These are phyloP conservation scores for Pangasius macronema DNA, from an alignment of 2,797 vertebrate genomes.

Conservation along the genomic window DNA sequence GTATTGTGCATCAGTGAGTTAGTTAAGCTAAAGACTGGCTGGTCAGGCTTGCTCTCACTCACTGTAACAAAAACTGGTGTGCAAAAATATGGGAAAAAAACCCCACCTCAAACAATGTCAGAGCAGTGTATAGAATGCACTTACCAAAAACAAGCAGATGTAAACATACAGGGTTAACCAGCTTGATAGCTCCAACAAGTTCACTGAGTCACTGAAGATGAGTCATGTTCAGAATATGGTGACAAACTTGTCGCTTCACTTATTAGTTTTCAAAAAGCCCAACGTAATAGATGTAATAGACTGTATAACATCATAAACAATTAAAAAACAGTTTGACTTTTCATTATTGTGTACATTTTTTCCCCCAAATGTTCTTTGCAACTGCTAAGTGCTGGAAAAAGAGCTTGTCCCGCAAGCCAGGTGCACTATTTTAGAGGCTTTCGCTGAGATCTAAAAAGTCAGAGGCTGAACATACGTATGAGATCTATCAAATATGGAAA, in stretches of 20 bases:
- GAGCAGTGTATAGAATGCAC: not conserved
- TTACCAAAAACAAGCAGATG: not conserved
- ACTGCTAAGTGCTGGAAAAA: not conserved
- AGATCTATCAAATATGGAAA: too few relatives aligned
- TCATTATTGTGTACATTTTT: not conserved
- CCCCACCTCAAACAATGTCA: not conserved
- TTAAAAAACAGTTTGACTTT: not conserved
- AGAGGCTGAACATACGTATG: too few relatives aligned
- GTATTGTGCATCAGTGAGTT: not conserved
- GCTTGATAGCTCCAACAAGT: not conserved
- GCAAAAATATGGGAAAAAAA: not conserved
- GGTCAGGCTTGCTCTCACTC: not conserved
- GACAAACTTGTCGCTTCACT: not conserved
- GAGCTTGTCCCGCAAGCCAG: not conserved
- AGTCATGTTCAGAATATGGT: not conserved
- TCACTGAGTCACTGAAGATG: not conserved
- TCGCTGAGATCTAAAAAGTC: too few relatives aligned
- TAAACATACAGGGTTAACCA: not conserved
- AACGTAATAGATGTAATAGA: not conserved
- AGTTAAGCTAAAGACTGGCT: not conserved
- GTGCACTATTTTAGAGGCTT: too few relatives aligned
- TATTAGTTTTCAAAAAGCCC: not conserved
- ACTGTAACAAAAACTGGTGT: not conserved
- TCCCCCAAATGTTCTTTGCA: not conserved
- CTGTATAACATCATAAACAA: not conserved